Percentiles rank a stretch among this genome's conserved stretches.
phyloP scores from a whole-genome alignment of 1,140 invertebrate species.

The Pararge aegeria region DNA sequence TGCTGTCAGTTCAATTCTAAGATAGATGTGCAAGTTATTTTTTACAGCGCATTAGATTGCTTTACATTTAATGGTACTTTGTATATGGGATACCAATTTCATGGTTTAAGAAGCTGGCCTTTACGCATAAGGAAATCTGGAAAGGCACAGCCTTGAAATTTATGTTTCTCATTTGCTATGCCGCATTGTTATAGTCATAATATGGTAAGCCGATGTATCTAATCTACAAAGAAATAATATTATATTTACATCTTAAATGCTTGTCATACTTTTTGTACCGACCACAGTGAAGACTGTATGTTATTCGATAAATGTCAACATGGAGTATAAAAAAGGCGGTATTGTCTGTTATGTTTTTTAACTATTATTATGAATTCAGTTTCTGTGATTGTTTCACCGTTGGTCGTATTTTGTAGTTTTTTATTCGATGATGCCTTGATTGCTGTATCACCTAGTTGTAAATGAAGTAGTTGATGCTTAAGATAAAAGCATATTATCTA shows the following conservation, averaged over 20 bases:
- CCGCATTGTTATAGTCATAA: neutral
- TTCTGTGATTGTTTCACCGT: too few relatives aligned
- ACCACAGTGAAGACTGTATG: neutral
- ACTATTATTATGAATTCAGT: too few relatives aligned
- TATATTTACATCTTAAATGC: neutral
- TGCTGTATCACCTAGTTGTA: too few relatives aligned
- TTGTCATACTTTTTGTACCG: neutral
- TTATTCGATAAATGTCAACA: conserved; percentile 2
- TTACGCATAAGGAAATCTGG: conserved; percentile 21
- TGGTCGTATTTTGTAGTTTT: too few relatives aligned
- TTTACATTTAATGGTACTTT: conserved; percentile 2
- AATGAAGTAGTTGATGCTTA: too few relatives aligned
- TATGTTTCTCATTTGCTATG: conserved; percentile 4
- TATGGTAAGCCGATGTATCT: neutral
- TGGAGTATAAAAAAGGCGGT: neutral
- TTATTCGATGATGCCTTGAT: too few relatives aligned
- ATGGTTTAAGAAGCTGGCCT: conserved; percentile 22
- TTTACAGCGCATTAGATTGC: conserved; percentile 15
- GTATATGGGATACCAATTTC: conserved; percentile 23
- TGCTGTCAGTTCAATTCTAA: conserved; percentile 20
- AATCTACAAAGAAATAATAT: conserved; percentile 2
- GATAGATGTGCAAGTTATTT: conserved; percentile 19
- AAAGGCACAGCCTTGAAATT: conserved; percentile 14
- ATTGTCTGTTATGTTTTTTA: too few relatives aligned
- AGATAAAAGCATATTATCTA: too few relatives aligned